These are phyloP conservation scores for Drosophila eugracilis DNA, from an alignment of 1,140 invertebrate genomes.

Conservation along the genomic window DNA sequence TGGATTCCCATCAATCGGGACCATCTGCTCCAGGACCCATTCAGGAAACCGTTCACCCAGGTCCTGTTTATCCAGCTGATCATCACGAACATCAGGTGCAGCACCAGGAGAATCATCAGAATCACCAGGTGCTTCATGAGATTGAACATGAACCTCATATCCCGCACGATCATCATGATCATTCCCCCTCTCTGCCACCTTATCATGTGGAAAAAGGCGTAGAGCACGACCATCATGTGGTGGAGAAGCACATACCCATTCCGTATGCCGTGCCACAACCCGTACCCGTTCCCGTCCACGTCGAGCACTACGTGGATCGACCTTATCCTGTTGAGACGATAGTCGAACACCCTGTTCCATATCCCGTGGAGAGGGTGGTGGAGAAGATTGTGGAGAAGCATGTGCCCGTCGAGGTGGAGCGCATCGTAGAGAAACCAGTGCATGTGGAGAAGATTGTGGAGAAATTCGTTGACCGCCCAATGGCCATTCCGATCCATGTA, in stretches of 20 bases:
- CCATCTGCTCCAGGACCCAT: background rate
- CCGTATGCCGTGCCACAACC: constrained; percentile 86
- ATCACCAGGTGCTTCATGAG: constrained; percentile 16
- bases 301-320: constrained; percentile 85
- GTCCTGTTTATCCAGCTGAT: background rate
- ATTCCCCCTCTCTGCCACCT: constrained; percentile 81
- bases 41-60: constrained; percentile 2
- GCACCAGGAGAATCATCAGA: constrained; percentile 9
- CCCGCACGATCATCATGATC: constrained; percentile 10
- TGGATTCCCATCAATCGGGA: constrained; percentile 28
- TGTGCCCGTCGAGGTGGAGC: constrained; percentile 85
- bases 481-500: constrained; percentile 84
- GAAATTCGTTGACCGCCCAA: constrained; percentile 85
- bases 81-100: background rate
- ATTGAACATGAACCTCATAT: background rate
- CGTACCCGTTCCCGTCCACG: constrained; percentile 85
- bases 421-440: constrained; percentile 87
- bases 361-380: constrained; percentile 85
- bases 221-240: constrained; percentile 83
- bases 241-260: constrained; percentile 85
- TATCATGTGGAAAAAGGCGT: constrained; percentile 68
- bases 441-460: constrained; percentile 86
- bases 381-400: constrained; percentile 80
- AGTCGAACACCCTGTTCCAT: constrained; percentile 84
- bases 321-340: constrained; percentile 84